phyloP scores from a whole-genome alignment of 2,113 vertebrate genomes.

The Aleadryas rufinucha region DNA sequence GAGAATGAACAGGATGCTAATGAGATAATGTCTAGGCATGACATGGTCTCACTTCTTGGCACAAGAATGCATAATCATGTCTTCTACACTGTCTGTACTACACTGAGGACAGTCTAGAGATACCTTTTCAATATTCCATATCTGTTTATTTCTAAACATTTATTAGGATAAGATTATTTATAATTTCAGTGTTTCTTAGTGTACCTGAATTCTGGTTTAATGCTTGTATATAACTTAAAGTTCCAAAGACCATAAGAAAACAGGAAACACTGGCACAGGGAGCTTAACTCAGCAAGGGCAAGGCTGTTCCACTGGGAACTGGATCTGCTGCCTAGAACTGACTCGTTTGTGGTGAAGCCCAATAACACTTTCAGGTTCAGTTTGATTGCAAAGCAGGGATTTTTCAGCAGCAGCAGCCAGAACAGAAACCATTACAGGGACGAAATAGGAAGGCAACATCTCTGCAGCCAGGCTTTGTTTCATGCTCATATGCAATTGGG shows the following conservation, averaged over 20 bases:
- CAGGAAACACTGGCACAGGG: neutral
- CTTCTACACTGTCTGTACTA: neutral
- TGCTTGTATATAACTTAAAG: neutral
- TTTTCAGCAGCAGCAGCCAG: slow-evolving; percentile 4
- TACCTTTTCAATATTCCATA: neutral
- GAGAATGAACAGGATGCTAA: slow-evolving; percentile 29
- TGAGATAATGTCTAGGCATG: neutral
- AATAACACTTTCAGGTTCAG: neutral
- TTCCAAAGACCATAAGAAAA: neutral
- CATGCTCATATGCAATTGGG: neutral
- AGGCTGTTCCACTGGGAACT: neutral
- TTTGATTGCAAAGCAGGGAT: neutral
- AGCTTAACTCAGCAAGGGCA: neutral
- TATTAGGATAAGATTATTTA: neutral
- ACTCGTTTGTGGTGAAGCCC: neutral
- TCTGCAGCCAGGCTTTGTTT: slow-evolving; percentile 1
- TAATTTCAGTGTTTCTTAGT: neutral
- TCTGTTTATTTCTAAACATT: neutral
- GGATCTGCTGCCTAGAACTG: neutral
- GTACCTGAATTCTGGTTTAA: neutral
- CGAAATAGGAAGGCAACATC: neutral
- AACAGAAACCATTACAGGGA: neutral
- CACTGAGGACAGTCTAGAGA: neutral
- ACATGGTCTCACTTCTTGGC: neutral
- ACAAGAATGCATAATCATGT: neutral